phyloP scores from a whole-genome alignment of 2,797 vertebrate species.

The Notolabrus celidotus region DNA sequence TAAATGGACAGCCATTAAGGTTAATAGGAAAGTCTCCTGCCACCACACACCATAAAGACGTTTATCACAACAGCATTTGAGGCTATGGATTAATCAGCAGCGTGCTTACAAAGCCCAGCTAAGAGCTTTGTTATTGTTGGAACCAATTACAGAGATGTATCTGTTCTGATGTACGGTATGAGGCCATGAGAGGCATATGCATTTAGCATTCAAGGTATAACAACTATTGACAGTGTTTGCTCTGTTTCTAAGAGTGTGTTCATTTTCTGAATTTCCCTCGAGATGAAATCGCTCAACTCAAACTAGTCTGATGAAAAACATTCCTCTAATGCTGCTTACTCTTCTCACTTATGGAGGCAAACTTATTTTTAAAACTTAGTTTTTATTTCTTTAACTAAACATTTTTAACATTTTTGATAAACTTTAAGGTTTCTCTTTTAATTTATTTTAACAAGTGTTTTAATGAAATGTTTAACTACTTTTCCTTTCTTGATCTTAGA shows the following conservation, averaged over 20 bases:
- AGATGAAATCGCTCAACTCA: no score
- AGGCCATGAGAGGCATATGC: not conserved
- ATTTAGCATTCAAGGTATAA: not conserved
- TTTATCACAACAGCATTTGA: constrained; percentile 29
- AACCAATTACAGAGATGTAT: not conserved
- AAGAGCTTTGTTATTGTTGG: constrained; percentile 16
- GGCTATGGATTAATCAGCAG: constrained; percentile 13
- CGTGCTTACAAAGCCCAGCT: constrained; percentile 12
- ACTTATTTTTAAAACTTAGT: no score
- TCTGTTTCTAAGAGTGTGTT: not conserved
- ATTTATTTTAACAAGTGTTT: no score
- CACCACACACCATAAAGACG: constrained; percentile 27
- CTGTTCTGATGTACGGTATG: not conserved
- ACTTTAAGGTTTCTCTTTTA: no score
- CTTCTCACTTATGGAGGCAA: no score
- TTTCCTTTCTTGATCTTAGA: no score
- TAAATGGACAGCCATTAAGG: constrained; percentile 5
- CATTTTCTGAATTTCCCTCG: not conserved
- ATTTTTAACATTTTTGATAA: no score
- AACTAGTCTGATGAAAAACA: no score
- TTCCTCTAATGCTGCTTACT: no score
- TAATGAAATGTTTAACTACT: no score
- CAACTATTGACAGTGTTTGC: not conserved
- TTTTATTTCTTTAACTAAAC: no score
- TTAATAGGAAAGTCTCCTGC: constrained; percentile 15